Base-by-base conservation (phyloP, 2,797 vertebrate species). In the Crenuchus spilurus region DNA sequence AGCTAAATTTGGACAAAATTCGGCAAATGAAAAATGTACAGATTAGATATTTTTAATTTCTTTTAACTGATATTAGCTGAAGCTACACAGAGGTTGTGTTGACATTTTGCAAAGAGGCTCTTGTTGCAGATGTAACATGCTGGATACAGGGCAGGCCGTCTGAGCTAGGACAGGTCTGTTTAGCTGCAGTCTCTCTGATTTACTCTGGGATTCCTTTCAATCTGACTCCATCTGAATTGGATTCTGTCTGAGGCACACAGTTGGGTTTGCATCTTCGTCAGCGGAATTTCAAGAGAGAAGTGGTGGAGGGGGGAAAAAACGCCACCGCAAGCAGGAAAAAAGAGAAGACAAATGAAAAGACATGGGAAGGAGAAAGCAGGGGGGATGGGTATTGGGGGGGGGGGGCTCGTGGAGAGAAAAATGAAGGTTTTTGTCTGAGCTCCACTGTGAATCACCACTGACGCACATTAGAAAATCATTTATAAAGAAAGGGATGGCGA, bases 201-300 rank as follows among this genome's bases (percentile, higher is more conserved):
- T 80, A 77, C 70, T 81, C 51, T 35, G 49, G 62, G 13, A 63
- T 75, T 74, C 30, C 13, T 71, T 77, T 55, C 16, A 52, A 78
- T 80, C 78, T 75, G 48, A 67, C 77, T 73, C 48, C 26, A 65
- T 76, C 52, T 69, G 75, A 74, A 74, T 70, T 44, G 44, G 52
- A 74, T 76, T 77, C 75, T 33, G 22, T 71, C 52, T 49, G 60
- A 65, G 55, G 33, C 71, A 49, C 16, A 22, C 37, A 55, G 30
- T 58, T 42, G 58, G 48, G 49, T 64, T 76, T 79, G 28, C 48
- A 60, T 72, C 78, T 72, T 74, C 49, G 80, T 84, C 80, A 84
- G 80, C 76, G 42, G 74, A 84, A 77, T 84, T 75, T 74, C 8
- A 35, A 9, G 60, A 52, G 48, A 30, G 76, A 4, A 39, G 49